These are phyloP conservation scores for Acanthaster planci DNA, from an alignment of 35 echinoderm and acorn worm species.

Conservation along the genomic window DNA sequence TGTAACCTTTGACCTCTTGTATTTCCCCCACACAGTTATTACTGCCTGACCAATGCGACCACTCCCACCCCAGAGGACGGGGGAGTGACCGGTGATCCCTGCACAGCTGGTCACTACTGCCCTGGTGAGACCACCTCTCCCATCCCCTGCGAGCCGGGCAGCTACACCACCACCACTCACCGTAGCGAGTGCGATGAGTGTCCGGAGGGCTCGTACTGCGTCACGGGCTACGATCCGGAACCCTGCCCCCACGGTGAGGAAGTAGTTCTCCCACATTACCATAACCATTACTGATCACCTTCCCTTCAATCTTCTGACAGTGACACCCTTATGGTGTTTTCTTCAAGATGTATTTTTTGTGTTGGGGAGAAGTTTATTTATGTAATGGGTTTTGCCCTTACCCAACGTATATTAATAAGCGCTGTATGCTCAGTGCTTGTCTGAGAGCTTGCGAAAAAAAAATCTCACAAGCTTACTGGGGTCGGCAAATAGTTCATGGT, in stretches of 20 bases:
- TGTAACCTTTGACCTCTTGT: not conserved
- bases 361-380: too few species aligned
- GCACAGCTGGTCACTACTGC: slow-evolving; percentile 86
- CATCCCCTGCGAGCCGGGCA: slow-evolving; percentile 82
- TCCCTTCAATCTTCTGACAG: too few species aligned
- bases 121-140: slow-evolving; percentile 76
- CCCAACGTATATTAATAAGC: too few species aligned
- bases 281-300: too few species aligned
- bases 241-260: slow-evolving; percentile 78
- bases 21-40: slow-evolving; percentile 56
- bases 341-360: too few species aligned
- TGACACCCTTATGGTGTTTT: too few species aligned
- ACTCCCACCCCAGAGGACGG: slow-evolving; percentile 82
- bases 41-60: slow-evolving; percentile 66
- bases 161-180: slow-evolving; percentile 86
- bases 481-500: too few species aligned
- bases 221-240: slow-evolving; percentile 91
- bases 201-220: slow-evolving; percentile 73
- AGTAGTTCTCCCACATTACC: not conserved
- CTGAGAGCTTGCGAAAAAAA: too few species aligned
- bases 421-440: too few species aligned
- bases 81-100: slow-evolving; percentile 74
- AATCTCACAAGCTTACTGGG: too few species aligned
- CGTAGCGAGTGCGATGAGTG: slow-evolving; percentile 77
- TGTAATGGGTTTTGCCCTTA: too few species aligned